Evolutionary conservation across 2,797 vertebrate genomes (phyloP).

Genomic region (Ptychadena robeensis): DNA sequence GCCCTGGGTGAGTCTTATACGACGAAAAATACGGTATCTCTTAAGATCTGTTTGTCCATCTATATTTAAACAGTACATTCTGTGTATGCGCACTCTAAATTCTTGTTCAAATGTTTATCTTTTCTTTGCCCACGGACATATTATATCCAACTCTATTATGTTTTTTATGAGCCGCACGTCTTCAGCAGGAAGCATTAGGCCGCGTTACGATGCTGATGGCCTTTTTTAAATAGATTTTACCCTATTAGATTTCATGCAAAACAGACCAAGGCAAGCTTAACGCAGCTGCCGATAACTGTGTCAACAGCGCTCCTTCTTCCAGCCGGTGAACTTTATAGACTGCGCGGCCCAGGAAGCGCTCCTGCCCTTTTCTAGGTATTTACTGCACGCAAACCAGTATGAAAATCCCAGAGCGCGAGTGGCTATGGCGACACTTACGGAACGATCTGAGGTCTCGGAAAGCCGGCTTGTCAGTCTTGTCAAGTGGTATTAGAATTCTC

Average conservation of each 20-base stretch:
- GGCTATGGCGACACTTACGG: slow-evolving; percentile 32
- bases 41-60: too few species aligned
- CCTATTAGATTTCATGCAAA: slow-evolving; percentile 45
- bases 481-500: slow-evolving; percentile 36
- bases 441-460: slow-evolving; percentile 48
- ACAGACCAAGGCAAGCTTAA: slow-evolving; percentile 6
- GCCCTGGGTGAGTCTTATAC: too few species aligned
- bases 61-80: too few species aligned
- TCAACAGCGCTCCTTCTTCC: neutral
- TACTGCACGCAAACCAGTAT: slow-evolving; percentile 20
- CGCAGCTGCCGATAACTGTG: neutral
- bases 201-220: slow-evolving; percentile 17
- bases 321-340: slow-evolving; percentile 25
- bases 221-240: slow-evolving; percentile 25
- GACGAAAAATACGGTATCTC: too few species aligned
- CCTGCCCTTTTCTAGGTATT: neutral
- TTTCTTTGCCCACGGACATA: neutral
- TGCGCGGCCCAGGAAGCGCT: neutral
- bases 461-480: slow-evolving; percentile 44
- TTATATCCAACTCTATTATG: slow-evolving; percentile 16
- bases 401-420: slow-evolving; percentile 11
- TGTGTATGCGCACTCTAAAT: neutral
- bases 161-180: slow-evolving; percentile 15
- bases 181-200: slow-evolving; percentile 43
- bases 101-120: neutral